phyloP scores from a whole-genome alignment of 2,888 invertebrate species.

The Folsomia candida region DNA sequence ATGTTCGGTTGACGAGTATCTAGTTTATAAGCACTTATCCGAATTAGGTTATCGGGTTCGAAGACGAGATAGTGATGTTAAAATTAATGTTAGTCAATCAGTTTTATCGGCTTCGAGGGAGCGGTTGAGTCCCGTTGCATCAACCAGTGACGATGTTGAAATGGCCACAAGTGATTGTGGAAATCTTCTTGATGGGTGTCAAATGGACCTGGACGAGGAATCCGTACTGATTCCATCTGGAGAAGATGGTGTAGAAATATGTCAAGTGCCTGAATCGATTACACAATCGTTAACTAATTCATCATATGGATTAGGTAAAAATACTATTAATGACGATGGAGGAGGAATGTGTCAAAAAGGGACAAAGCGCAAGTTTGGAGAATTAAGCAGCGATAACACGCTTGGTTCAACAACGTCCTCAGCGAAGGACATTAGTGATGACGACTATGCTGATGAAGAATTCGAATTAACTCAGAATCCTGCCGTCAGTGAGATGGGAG shows the following conservation, averaged over 20 bases:
- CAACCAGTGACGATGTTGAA: background rate
- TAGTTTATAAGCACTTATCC: conserved; percentile 29
- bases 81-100: background rate
- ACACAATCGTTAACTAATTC: background rate
- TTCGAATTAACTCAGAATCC: background rate
- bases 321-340: background rate
- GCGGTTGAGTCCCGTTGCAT: background rate
- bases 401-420: conserved; percentile 11
- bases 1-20: conserved; percentile 26
- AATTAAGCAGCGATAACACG: background rate
- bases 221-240: background rate
- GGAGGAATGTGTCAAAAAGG: conserved; percentile 4
- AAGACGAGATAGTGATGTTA: conserved; percentile 13
- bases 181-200: background rate
- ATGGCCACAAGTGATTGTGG: background rate
- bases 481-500: background rate
- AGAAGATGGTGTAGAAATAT: too few species aligned
- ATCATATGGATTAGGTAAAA: background rate
- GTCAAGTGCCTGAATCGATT: background rate
- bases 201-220: conserved; percentile 13
- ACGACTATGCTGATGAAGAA: conserved; percentile 13
- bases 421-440: conserved; percentile 16
- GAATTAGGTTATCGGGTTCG: conserved; percentile 25
- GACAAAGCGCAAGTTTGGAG: conserved; percentile 11
- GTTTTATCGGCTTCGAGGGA: background rate